These are phyloP conservation scores for Yoshiicerus persimilis DNA, from an alignment of 1,140 invertebrate genomes.

Conservation along the genomic window DNA sequence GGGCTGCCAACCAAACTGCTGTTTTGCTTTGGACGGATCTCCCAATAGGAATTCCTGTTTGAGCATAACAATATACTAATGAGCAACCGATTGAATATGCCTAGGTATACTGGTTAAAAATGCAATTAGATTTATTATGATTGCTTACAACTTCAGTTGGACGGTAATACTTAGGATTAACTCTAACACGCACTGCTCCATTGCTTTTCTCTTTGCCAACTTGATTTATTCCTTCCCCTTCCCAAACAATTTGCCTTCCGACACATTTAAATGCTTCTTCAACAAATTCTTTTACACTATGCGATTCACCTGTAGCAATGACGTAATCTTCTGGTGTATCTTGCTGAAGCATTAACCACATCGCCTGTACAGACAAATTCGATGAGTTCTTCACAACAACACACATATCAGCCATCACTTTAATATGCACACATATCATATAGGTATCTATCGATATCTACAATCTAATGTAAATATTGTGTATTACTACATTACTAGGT, in stretches of 20 bases:
- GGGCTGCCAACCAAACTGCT: slow-evolving; percentile 82
- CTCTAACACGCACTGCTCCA: slow-evolving; percentile 77
- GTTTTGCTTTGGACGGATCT: slow-evolving; percentile 85
- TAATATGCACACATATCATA: too few relatives aligned
- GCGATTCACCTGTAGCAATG: slow-evolving; percentile 91
- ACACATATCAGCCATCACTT: background rate
- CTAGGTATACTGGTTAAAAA: too few relatives aligned
- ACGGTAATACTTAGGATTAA: slow-evolving; percentile 94
- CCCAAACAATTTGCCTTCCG: slow-evolving; percentile 74
- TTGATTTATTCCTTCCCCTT: slow-evolving; percentile 81
- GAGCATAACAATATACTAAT: background rate
- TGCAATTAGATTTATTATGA: slow-evolving; percentile 8
- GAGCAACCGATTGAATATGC: too few relatives aligned
- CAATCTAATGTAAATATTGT: too few relatives aligned
- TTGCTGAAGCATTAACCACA: slow-evolving; percentile 99
- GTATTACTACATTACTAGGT: too few relatives aligned
- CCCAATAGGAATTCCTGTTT: slow-evolving; percentile 81
- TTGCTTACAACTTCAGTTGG: slow-evolving; percentile 94
- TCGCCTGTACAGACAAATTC: slow-evolving; percentile 72
- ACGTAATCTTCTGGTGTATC: slow-evolving; percentile 93
- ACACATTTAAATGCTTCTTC: slow-evolving; percentile 83
- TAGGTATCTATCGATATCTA: too few relatives aligned
- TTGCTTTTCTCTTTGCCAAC: slow-evolving; percentile 73
- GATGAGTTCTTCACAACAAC: too few relatives aligned
- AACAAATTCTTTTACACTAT: slow-evolving; percentile 96